phyloP scores from a whole-genome alignment of 2,797 vertebrate species.

The Chloroceryle inda region DNA sequence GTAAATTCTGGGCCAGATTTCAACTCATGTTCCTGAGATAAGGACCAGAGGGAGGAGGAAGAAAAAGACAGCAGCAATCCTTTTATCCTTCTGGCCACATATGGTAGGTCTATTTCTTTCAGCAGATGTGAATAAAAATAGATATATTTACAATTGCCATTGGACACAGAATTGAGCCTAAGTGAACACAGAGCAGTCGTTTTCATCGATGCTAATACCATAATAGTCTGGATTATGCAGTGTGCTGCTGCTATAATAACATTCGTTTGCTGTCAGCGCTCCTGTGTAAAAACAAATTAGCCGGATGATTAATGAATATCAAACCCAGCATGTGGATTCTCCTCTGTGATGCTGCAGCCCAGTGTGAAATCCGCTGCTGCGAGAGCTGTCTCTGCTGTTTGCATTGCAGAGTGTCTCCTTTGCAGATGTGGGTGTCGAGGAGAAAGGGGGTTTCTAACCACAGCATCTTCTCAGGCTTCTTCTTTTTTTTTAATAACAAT shows the following conservation, averaged over 20 bases:
- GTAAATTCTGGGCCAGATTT: slow-evolving; percentile 60
- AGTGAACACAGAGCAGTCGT: slow-evolving; percentile 59
- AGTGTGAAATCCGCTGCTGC: slow-evolving; percentile 62
- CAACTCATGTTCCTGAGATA: slow-evolving; percentile 68
- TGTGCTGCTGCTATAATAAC: slow-evolving; percentile 81
- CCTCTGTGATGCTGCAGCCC: slow-evolving; percentile 64
- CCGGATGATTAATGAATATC: slow-evolving; percentile 86
- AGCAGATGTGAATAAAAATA: slow-evolving; percentile 79
- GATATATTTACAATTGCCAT: slow-evolving; percentile 73
- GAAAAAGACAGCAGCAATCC: slow-evolving; percentile 54
- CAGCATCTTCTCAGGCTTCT: background rate
- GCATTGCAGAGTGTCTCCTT: slow-evolving; percentile 54
- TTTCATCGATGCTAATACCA: slow-evolving; percentile 62
- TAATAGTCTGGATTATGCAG: slow-evolving; percentile 77
- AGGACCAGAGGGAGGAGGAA: slow-evolving; percentile 52
- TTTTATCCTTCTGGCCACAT: slow-evolving; percentile 61
- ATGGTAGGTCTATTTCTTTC: slow-evolving; percentile 68
- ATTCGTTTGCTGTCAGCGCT: slow-evolving; percentile 82
- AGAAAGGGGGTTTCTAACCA: background rate
- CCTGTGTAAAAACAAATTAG: slow-evolving; percentile 86
- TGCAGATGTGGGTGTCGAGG: background rate
- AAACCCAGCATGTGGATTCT: slow-evolving; percentile 79
- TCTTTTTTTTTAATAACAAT: too few species aligned
- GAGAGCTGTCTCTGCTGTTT: slow-evolving; percentile 70
- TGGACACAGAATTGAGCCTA: slow-evolving; percentile 49